Base-by-base conservation (phyloP, 2,113 vertebrate genomes). In the Megaceryle maxima region DNA sequence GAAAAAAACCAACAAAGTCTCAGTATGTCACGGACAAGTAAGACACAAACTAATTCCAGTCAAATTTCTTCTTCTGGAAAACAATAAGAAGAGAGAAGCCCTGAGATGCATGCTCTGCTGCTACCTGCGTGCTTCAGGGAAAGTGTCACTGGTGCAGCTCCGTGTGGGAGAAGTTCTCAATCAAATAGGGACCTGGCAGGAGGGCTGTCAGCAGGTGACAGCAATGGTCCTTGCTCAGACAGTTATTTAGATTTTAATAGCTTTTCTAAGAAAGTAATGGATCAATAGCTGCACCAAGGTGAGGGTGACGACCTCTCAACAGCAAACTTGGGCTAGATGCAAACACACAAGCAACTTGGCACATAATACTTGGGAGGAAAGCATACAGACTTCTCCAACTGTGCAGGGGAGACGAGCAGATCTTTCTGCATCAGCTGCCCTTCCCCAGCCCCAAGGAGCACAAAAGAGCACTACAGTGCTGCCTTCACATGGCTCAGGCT, bases 161-260 rank as follows among this genome's bases (percentile, higher is more conserved):
- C 76, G 66, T 25, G 4, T 6, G 62, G 63, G 50, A 88, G n/a
- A 74, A 87, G n/a, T 14, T 87, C 67, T 89, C 66, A 35, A 14
- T 72, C 44, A 84, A 56, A 67, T 0, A 39, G 29, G 39, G 15
- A 72, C 35, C 41, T 53, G 80, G 66, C 74, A 85, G 81, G 53
- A 92, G 26, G 50, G 79, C 31, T 77, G 69, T 2, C 75, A 51
- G 44, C 83, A 92, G 39, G 31, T 89, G 64, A 78, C 69, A 69
- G 59, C 73, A 62, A 63, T 1, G 2, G 13, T 57, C 74, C 44
- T 57, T 78, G 55, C 56, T 55, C 74, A 74, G 29, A 43, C 51
- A 88, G n/a, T 28, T 87, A 41, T n/a, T 92, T 77, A 89, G 55
- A n/a, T 80, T 72, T 80, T 87, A 94, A 92, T 37, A 80, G 89